These are phyloP conservation scores for Dryobota labecula DNA, from an alignment of 2,888 invertebrate species.

Conservation along the genomic window DNA sequence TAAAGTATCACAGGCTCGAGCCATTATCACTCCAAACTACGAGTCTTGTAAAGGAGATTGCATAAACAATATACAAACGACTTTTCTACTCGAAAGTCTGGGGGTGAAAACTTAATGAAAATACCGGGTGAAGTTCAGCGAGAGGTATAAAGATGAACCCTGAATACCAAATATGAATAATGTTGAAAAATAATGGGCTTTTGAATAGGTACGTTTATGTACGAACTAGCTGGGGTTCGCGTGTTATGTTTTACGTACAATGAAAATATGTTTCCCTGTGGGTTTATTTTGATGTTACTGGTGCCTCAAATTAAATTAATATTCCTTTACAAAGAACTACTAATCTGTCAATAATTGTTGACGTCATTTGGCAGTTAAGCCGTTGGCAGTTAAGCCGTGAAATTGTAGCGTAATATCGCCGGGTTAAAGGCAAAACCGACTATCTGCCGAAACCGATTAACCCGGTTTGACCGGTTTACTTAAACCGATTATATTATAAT, in stretches of 20 bases:
- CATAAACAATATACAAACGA: constrained; percentile 49
- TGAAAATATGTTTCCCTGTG: background rate
- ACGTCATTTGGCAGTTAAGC: no score
- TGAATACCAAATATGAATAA: constrained; percentile 64
- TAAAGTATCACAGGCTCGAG: background rate
- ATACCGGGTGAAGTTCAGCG: constrained; percentile 51
- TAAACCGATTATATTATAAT: no score
- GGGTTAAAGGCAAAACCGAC: no score
- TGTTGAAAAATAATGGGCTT: constrained; percentile 53
- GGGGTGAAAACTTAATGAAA: constrained; percentile 61
- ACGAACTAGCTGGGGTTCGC: constrained; percentile 5
- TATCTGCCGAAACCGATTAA: no score
- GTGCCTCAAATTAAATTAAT: background rate
- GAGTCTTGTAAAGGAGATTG: constrained; percentile 22
- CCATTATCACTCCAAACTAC: constrained; percentile 34
- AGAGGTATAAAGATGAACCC: constrained; percentile 43
- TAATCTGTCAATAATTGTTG: no score
- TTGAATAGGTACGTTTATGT: constrained; percentile 28
- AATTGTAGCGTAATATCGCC: no score
- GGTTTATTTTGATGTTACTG: background rate
- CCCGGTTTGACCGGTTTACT: no score
- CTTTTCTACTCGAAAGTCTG: constrained; percentile 14
- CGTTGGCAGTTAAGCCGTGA: no score
- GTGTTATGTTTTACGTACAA: constrained; percentile 15
- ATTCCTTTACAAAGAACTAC: no score